These are phyloP conservation scores for Eristalis arbustorum DNA, from an alignment of 2,888 invertebrate species.

Conservation along the genomic window DNA sequence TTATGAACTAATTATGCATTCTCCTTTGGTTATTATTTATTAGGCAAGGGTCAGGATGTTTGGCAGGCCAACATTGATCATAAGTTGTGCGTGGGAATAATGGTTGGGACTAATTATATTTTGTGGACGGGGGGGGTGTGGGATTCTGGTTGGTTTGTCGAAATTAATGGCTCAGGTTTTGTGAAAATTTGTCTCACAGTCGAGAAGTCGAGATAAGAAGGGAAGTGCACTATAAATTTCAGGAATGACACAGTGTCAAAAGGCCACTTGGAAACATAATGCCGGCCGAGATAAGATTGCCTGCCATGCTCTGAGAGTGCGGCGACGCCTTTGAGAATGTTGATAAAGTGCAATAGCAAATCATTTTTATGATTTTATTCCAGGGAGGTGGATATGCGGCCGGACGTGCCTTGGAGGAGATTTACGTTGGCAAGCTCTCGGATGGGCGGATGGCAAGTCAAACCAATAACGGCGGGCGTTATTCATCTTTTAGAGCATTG, in stretches of 20 bases:
- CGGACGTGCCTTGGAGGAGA: background rate
- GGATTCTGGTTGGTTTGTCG: slow-evolving; percentile 13
- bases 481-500: background rate
- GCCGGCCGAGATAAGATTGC: slow-evolving; percentile 31
- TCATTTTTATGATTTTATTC: background rate
- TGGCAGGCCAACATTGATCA: slow-evolving; percentile 58
- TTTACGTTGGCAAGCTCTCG: background rate
- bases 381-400: background rate
- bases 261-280: slow-evolving; percentile 34
- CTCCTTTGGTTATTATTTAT: slow-evolving; percentile 56
- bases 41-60: slow-evolving; percentile 54
- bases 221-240: slow-evolving; percentile 45
- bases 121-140: background rate
- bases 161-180: slow-evolving; percentile 47
- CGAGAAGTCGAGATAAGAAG: slow-evolving; percentile 32
- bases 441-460: background rate
- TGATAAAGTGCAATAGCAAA: background rate
- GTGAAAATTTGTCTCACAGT: slow-evolving; percentile 39
- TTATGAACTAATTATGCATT: slow-evolving; percentile 63
- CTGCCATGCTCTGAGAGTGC: background rate
- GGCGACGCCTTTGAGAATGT: background rate
- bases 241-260: slow-evolving; percentile 35
- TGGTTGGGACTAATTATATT: slow-evolving; percentile 52
- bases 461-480: background rate
- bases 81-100: slow-evolving; percentile 51